Base-by-base conservation (phyloP, 2,113 vertebrate genomes). In the Cyanoramphus novaezelandiae region DNA sequence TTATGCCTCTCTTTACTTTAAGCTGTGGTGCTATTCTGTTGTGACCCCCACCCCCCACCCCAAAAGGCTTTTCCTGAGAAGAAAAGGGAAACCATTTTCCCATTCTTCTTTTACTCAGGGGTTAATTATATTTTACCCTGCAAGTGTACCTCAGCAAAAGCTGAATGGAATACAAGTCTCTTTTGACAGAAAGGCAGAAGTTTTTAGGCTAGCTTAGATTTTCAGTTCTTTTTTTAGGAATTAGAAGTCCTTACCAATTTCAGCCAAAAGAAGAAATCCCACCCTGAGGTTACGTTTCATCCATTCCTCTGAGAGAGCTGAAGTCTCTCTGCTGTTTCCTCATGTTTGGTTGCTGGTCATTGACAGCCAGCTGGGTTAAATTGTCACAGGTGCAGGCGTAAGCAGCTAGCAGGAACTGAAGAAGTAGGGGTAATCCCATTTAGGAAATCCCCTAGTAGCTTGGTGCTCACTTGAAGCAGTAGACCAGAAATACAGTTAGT, bases 381-480 rank as follows among this genome's bases (percentile, higher is more conserved):
- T 95, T 91, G 84, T 96, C 87, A 63, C 59, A 95, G 91, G 95
- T 96, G 77, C 75, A 94, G 69, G 69, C 63, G 27, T 59, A 91
- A 82, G 88, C 52, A 69, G 43, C 67, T 43, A 72, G 81, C 84
- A 93, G 88, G 83, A 95, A 91, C 95, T 94, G 83, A 91, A 91
- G 88, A 85, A 95, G 84, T 74, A 43, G 0, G 49, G 67, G 86
- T 93, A 95, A 82, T 89, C 83, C 74, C 72, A 27, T 49, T 87
- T 79, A 91, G 95, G 95, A 96, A 96, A 93, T 91, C 93, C 93
- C 93, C 93, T 78, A 44, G 53, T 91, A 92, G 68, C 65, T 76
- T 75, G 39, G 44, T 68, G 62, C 55, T 96, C 49, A 12, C 60
- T 93, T 82, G 77, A 87, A 89, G 84, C 70, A 37, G 59, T 90